phyloP scores from a whole-genome alignment of 2,888 invertebrate species.

The Rhorus exstirpatorius region DNA sequence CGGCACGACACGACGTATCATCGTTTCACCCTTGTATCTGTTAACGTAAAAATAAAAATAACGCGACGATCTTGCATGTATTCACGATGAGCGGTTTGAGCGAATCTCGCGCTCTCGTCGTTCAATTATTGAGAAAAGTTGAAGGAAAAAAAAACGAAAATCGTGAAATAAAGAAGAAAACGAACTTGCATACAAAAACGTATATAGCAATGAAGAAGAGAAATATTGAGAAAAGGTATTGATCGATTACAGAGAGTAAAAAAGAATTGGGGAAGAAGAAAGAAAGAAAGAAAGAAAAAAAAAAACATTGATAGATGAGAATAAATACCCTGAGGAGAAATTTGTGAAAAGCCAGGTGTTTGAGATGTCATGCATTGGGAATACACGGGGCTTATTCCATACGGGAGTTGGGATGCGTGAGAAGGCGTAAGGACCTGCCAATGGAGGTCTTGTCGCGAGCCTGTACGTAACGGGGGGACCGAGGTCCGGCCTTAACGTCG shows the following conservation, averaged over 20 bases:
- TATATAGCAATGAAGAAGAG: too few relatives aligned
- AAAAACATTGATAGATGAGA: conserved; percentile 69
- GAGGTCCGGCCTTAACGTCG: conserved; percentile 86
- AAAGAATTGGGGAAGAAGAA: too few relatives aligned
- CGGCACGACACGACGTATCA: conserved; percentile 90
- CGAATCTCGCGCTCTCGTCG: too few relatives aligned
- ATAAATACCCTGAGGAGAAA: conserved; percentile 91
- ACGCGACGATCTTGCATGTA: too few relatives aligned
- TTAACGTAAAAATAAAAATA: background rate
- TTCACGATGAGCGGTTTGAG: too few relatives aligned
- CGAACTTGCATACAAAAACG: too few relatives aligned
- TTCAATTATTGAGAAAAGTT: too few relatives aligned
- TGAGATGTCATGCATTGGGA: conserved; percentile 90
- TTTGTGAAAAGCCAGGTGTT: conserved; percentile 95
- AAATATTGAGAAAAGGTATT: too few relatives aligned
- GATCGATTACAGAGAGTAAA: too few relatives aligned
- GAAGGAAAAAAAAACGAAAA: too few relatives aligned
- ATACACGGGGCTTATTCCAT: conserved; percentile 93
- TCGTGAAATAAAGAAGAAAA: too few relatives aligned
- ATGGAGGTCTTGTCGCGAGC: conserved; percentile 89
- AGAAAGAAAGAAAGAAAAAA: conserved; percentile 34
- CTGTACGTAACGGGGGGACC: conserved; percentile 87
- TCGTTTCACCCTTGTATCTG: conserved; percentile 88
- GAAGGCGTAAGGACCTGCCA: conserved; percentile 96
- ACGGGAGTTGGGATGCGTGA: conserved; percentile 94